A percentile compares a stretch with the other conserved stretches of the same genome.
phyloP scores from a whole-genome alignment of 2,113 vertebrate species.

The Pelusios castaneus region DNA sequence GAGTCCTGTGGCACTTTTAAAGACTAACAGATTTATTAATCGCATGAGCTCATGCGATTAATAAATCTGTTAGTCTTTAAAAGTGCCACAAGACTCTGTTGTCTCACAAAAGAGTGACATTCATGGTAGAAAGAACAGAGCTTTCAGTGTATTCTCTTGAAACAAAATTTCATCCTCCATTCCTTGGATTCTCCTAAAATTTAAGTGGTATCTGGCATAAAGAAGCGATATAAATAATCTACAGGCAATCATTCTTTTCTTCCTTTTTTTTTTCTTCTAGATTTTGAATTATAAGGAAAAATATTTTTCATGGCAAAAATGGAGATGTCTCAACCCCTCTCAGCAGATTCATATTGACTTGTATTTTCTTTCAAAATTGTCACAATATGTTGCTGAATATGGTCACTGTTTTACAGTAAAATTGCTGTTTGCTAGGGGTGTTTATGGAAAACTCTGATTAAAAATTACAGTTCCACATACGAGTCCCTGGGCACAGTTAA shows the following conservation, averaged over 20 bases:
- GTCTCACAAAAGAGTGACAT: neutral
- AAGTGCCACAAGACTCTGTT: no score
- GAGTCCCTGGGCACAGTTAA: constrained; percentile 18
- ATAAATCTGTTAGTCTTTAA: no score
- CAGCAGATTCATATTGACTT: fast-evolving
- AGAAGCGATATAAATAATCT: neutral
- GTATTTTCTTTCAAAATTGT: neutral
- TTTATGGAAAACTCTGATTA: constrained; percentile 3
- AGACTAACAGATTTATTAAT: no score
- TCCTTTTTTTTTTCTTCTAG: neutral
- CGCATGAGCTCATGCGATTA: no score
- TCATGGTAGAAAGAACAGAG: neutral
- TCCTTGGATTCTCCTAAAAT: neutral
- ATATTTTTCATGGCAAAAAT: neutral
- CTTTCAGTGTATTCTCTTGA: neutral
- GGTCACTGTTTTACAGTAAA: neutral
- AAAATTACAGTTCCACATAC: neutral
- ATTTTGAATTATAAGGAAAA: neutral
- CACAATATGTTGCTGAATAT: neutral
- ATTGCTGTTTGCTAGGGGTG: constrained; percentile 7
- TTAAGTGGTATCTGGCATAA: neutral
- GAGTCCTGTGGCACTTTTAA: no score
- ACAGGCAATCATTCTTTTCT: fast-evolving
- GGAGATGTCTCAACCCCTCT: neutral
- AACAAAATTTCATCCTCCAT: neutral